phyloP scores from a whole-genome alignment of 2,113 vertebrate genomes.

The Pygoscelis antarcticus region DNA sequence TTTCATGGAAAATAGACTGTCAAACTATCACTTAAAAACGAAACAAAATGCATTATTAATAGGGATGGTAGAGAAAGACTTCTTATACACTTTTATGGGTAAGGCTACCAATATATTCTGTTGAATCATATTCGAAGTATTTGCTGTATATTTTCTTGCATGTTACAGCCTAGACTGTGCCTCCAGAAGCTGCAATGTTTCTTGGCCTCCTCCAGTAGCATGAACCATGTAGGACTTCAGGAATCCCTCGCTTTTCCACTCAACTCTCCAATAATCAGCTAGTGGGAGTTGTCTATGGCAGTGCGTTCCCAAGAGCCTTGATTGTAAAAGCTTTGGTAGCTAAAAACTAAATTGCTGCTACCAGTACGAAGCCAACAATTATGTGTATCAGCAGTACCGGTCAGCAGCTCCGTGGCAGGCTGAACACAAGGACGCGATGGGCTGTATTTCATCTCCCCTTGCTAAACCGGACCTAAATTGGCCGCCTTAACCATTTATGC shows the following conservation, averaged over 20 bases:
- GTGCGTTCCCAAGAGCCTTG: not conserved
- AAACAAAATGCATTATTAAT: not conserved
- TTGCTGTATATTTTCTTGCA: not conserved
- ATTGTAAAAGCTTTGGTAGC: not conserved
- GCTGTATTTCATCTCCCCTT: not conserved
- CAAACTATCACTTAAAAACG: not conserved
- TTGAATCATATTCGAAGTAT: not conserved
- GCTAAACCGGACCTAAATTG: not conserved
- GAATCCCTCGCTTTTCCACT: not conserved
- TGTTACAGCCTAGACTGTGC: not conserved
- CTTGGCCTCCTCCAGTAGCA: not conserved
- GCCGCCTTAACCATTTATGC: no score
- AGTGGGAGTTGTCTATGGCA: not conserved
- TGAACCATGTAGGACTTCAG: not conserved
- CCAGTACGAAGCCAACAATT: not conserved
- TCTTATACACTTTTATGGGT: not conserved
- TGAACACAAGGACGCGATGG: not conserved
- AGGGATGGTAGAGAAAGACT: not conserved
- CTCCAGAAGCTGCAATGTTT: not conserved
- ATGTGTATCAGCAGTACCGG: fast-evolving
- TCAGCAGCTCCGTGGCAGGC: not conserved
- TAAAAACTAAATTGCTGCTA: not conserved
- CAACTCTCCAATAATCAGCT: not conserved
- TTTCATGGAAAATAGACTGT: not conserved
- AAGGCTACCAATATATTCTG: not conserved